Percentiles rank a stretch among this genome's conserved stretches.
Evolutionary conservation across 2,888 invertebrate species (phyloP).

Genomic region (Lysandra coridon): DNA sequence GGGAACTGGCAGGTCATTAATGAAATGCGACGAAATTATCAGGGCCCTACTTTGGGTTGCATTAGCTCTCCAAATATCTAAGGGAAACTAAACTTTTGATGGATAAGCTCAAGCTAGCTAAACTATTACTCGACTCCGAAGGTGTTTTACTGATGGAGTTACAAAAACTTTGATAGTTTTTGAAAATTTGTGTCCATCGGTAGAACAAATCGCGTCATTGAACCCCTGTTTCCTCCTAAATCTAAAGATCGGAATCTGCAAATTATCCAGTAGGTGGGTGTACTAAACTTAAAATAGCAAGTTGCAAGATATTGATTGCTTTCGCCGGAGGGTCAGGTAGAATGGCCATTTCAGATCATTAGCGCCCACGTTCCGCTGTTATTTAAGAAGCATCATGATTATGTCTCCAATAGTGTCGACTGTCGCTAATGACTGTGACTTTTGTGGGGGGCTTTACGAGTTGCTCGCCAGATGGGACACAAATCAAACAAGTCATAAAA

Average conservation of each 20-base stretch:
- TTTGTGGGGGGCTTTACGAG: constrained; percentile 43
- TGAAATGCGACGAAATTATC: constrained; percentile 8
- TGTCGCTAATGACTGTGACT: constrained; percentile 43
- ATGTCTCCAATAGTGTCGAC: constrained; percentile 40
- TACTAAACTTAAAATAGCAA: not conserved
- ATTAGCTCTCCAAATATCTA: not conserved
- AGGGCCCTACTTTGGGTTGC: not conserved
- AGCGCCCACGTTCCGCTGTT: constrained; percentile 25
- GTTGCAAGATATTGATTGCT: not conserved
- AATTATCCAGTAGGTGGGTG: not conserved
- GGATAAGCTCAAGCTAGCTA: not conserved
- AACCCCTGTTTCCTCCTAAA: not conserved
- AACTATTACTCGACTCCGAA: not conserved
- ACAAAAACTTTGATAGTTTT: not conserved
- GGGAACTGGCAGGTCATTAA: constrained; percentile 1
- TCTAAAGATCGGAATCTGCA: not conserved
- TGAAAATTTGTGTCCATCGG: not conserved
- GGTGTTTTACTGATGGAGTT: not conserved
- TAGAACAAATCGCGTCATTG: not conserved
- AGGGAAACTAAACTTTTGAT: not conserved
- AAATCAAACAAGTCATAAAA: constrained; percentile 15
- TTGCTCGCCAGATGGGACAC: constrained; percentile 43
- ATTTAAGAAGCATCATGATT: constrained; percentile 31
- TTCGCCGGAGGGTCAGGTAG: constrained; percentile 11
- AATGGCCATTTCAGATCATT: constrained; percentile 17